phyloP scores from a whole-genome alignment of 2,113 vertebrate species.

The Xenotilapia longispinis region DNA sequence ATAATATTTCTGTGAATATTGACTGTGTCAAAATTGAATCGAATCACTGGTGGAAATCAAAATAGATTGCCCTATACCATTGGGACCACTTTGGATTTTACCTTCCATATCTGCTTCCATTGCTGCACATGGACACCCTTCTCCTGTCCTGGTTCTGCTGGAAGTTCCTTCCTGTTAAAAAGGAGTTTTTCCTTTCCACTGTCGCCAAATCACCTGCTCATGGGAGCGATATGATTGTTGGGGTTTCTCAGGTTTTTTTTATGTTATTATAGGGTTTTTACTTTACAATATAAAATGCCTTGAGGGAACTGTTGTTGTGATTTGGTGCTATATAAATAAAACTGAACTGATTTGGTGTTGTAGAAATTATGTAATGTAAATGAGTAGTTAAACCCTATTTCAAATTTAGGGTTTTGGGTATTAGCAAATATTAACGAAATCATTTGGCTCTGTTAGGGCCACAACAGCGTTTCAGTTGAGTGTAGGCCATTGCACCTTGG shows the following conservation, averaged over 20 bases:
- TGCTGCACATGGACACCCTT: neutral
- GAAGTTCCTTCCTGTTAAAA: neutral
- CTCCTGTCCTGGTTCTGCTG: neutral
- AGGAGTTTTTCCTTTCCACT: neutral
- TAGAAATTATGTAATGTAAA: too few species aligned
- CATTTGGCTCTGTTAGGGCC: too few species aligned
- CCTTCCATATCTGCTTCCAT: neutral
- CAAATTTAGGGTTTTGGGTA: too few species aligned
- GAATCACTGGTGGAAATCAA: neutral
- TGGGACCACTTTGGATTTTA: neutral
- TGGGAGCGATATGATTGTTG: neutral
- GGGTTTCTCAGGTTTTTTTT: accelerated
- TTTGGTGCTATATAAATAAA: too few species aligned
- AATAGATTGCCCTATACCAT: neutral
- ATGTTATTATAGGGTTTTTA: neutral
- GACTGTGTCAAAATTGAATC: too few species aligned
- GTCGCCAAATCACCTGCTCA: neutral
- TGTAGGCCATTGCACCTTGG: too few species aligned
- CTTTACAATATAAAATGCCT: neutral
- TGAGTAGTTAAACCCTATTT: too few species aligned
- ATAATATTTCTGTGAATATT: too few species aligned
- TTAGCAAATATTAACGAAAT: too few species aligned
- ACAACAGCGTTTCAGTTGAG: too few species aligned
- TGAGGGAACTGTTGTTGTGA: too few species aligned
- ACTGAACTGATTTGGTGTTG: too few species aligned